Conservation (phyloP, 2,797 vertebrate genomes). For the Setipinna tenuifilis region DNA sequence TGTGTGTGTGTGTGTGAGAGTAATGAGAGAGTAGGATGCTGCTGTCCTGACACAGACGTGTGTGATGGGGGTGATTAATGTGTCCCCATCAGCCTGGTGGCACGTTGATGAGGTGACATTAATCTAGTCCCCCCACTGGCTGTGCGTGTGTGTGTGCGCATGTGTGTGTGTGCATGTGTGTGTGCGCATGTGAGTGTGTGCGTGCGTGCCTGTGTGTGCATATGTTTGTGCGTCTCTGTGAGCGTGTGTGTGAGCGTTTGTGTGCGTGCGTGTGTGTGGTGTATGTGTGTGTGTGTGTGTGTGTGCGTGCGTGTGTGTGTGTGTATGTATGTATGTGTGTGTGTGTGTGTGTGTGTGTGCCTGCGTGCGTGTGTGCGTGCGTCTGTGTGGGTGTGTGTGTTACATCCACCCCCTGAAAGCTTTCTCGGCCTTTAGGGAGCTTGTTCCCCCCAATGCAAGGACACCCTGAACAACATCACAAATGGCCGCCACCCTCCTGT, state of each 20-base stretch:
- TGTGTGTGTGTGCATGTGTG: neutral
- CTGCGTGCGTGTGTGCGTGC: neutral
- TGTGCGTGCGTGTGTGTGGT: conserved; percentile 1
- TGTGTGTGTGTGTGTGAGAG: neutral
- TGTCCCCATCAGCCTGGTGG: neutral
- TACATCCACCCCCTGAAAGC: neutral
- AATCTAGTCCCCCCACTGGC: neutral
- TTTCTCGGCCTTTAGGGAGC: neutral
- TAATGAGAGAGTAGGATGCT: neutral
- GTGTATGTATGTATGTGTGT: neutral
- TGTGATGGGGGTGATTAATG: conserved; percentile 17
- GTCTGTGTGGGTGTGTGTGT: neutral
- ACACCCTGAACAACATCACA: neutral
- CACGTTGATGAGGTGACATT: neutral
- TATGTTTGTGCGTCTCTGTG: no score
- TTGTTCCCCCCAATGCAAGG: neutral
- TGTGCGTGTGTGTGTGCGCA: neutral
- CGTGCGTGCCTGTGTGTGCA: neutral
- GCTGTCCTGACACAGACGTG: neutral
- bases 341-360: neutral
- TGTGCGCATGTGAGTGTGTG: neutral
- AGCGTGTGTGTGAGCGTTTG: neutral
- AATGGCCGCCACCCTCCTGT: neutral
- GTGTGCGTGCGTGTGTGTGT: neutral
- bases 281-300: neutral